Evolutionary conservation across 2,797 vertebrate genomes (phyloP).

Genomic region (Semotilus atromaculatus): DNA sequence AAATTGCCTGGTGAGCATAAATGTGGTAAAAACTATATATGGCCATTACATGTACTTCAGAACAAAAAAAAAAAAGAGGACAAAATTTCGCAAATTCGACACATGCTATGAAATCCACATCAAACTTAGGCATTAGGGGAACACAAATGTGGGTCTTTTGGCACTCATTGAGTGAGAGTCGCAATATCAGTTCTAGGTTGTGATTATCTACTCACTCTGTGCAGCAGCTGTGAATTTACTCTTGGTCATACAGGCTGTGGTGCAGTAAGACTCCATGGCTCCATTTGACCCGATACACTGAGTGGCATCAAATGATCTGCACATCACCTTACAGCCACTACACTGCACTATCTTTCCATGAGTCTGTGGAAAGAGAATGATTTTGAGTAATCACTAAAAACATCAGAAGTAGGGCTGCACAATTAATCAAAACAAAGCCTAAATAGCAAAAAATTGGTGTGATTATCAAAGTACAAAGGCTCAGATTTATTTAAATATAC

Average conservation of each 20-base stretch:
- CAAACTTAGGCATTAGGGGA: background rate
- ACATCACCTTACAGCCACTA: conserved; percentile 91
- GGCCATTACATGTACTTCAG: background rate
- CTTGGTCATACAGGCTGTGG: conserved; percentile 95
- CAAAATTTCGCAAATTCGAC: background rate
- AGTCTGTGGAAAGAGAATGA: conserved; percentile 77
- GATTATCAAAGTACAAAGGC: background rate
- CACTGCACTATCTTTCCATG: conserved; percentile 93
- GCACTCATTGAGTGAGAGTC: background rate
- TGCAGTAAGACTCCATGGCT: conserved; percentile 94
- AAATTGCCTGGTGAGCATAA: background rate
- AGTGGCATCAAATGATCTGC: conserved; percentile 93
- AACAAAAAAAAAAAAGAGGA: background rate
- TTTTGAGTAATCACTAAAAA: background rate
- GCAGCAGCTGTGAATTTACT: conserved; percentile 83
- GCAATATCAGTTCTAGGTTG: background rate
- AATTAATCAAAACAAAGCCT: background rate
- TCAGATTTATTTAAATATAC: background rate
- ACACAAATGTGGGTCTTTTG: background rate
- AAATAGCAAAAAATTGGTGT: background rate
- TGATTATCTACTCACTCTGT: conserved; percentile 70
- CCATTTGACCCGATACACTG: conserved; percentile 90
- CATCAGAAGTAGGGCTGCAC: background rate
- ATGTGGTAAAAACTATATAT: background rate
- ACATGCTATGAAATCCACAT: background rate